Evolutionary conservation across 2,888 invertebrate genomes (phyloP), one percentile per base, ranked within the genome.

Genomic region (Sipha maydis): DNA sequence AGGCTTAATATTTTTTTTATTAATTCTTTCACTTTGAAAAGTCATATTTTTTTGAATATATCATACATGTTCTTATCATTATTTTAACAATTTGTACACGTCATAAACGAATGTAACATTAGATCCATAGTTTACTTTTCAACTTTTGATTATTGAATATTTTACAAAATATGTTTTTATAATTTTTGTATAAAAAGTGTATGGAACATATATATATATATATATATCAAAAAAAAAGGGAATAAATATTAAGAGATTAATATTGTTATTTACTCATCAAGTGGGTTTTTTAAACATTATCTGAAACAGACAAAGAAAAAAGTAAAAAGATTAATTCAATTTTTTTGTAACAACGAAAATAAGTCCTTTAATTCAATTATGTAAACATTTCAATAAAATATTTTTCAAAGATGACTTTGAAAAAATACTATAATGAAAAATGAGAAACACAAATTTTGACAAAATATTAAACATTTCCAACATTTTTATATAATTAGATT

Each of bases 391-490:
- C 25, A 56, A n/a, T n/a, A n/a, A 34, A 75, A 56, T 73, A 75
- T 56, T n/a, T 56, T 83, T 38, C 21, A 21, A 21, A 17, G 38
- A 11, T 61, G 75, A 61, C 38, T 56, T 61, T 83, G 21, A 38
- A 83, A 83, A 83, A 83, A 56, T n/a, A 83, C 38, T 41, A 75
- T 38, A 9, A 75, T 38, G 56, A 38, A 75, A 28, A n/a, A 54
- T 67, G 80, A 67, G 8, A 17, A 67, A 67, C 38, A 48, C n/a
- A n/a, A n/a, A 84, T 7, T 28, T 38, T 75, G n/a, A 75, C 56
- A 84, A 75, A 83, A 83, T 75, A 34, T 56, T 56, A 83, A 83
- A 83, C 56, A 73, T 31, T 38, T 75, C 31, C 34, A n/a, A 19
- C 21, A 28, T 38, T 75, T 21, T 75, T 38, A 84, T 28, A n/a